Evolutionary conservation across 2,888 invertebrate species (phyloP).

Genomic region (Clepsis dumicolana): DNA sequence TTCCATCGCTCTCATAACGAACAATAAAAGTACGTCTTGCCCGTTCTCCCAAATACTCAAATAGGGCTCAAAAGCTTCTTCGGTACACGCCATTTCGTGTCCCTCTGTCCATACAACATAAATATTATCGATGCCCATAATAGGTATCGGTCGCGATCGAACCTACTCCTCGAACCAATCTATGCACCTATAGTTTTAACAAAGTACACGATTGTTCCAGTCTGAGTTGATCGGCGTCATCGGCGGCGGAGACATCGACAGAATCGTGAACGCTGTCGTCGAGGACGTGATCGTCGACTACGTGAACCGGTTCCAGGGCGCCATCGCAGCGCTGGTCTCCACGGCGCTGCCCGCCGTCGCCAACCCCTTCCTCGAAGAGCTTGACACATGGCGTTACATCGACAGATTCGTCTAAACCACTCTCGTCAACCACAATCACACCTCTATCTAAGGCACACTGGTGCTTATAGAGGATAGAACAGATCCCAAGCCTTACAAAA

Average conservation of each 20-base stretch:
- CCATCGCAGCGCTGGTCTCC: slow-evolving; percentile 55
- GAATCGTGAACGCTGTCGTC: slow-evolving; percentile 70
- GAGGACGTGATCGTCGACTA: slow-evolving; percentile 74
- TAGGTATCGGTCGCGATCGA: too few species aligned
- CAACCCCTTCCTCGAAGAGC: slow-evolving; percentile 67
- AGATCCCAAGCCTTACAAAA: too few species aligned
- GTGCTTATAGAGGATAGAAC: not conserved
- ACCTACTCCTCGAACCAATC: too few species aligned
- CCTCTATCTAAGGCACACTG: not conserved
- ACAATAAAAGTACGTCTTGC: too few species aligned
- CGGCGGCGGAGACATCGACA: slow-evolving; percentile 79
- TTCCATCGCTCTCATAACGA: too few species aligned
- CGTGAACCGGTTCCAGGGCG: slow-evolving; percentile 71
- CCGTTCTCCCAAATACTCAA: too few species aligned
- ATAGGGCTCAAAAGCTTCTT: too few species aligned
- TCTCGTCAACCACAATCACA: not conserved
- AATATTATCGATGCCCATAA: too few species aligned
- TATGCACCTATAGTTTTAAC: not conserved
- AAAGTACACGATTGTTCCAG: slow-evolving; percentile 53
- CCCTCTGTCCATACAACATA: too few species aligned
- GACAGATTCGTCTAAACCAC: slow-evolving; percentile 53
- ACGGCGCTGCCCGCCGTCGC: slow-evolving; percentile 45
- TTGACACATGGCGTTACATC: slow-evolving; percentile 74
- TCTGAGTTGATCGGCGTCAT: slow-evolving; percentile 72
- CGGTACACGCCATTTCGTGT: too few species aligned